These are phyloP conservation scores for Oreochromis grahami DNA, from an alignment of 2,797 vertebrate genomes.

Conservation along the genomic window DNA sequence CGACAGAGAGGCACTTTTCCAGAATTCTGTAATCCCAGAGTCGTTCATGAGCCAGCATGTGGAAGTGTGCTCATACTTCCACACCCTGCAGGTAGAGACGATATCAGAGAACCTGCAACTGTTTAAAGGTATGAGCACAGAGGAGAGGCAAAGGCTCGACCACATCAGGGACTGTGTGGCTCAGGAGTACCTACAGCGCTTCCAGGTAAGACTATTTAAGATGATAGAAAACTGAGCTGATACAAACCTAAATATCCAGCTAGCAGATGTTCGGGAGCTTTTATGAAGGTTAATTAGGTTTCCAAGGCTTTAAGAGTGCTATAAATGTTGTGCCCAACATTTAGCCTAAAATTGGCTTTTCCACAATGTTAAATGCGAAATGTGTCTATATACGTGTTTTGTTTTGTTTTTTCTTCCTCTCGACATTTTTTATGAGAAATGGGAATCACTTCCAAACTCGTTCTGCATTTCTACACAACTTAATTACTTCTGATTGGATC, in stretches of 20 bases:
- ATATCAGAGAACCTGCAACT: constrained; percentile 89
- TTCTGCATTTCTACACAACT: background rate
- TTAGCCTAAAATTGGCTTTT: background rate
- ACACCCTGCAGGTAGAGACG: constrained; percentile 82
- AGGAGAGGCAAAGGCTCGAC: constrained; percentile 73
- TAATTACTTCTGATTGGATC: background rate
- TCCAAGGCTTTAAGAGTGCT: background rate
- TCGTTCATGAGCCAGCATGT: constrained; percentile 84
- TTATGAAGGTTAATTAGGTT: background rate
- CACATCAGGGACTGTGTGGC: constrained; percentile 80
- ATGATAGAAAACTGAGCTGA: background rate
- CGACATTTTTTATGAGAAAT: background rate
- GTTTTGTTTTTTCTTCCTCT: background rate
- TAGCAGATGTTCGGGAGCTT: background rate
- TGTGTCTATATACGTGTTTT: background rate
- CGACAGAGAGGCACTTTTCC: constrained; percentile 81
- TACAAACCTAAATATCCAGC: background rate
- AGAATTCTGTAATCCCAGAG: constrained; percentile 74
- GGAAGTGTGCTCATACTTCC: constrained; percentile 87
- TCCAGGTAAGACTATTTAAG: constrained; percentile 58
- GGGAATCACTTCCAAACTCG: background rate
- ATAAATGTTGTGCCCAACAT: background rate
- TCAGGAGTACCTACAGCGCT: constrained; percentile 80
- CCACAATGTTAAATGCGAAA: background rate
- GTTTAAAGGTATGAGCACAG: constrained; percentile 73